A percentile compares a stretch with the other conserved stretches of the same genome.
Conservation (phyloP, 2,113 vertebrate species). For the Corythoichthys haematopterus region DNA sequence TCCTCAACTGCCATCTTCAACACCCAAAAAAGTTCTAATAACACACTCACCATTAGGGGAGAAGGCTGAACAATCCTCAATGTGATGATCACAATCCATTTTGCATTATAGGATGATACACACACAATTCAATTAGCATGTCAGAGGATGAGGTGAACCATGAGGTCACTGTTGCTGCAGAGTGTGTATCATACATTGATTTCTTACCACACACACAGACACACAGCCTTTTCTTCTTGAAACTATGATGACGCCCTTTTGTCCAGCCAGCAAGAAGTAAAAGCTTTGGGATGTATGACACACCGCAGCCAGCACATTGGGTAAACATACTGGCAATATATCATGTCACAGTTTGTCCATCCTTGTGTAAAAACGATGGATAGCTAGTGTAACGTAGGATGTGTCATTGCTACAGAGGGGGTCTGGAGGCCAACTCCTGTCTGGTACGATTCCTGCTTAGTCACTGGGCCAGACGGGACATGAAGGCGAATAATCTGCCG, state of each 20-base stretch:
- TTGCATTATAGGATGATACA: slow-evolving; percentile 73
- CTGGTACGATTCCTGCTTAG: slow-evolving; percentile 61
- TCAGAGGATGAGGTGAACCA: slow-evolving; percentile 35
- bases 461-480: slow-evolving; percentile 44
- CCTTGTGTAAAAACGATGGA: slow-evolving; percentile 13
- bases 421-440: slow-evolving; percentile 35
- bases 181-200: slow-evolving; percentile 44
- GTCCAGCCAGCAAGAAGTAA: slow-evolving; percentile 31
- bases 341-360: slow-evolving; percentile 43
- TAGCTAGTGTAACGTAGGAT: slow-evolving; percentile 13
- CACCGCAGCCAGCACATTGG: slow-evolving; percentile 18
- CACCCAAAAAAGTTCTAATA: slow-evolving; percentile 17
- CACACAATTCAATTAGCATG: slow-evolving; percentile 51
- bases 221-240: slow-evolving; percentile 27
- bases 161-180: slow-evolving; percentile 40
- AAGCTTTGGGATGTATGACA: slow-evolving; percentile 39
- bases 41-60: slow-evolving; percentile 32
- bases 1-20: slow-evolving; percentile 23
- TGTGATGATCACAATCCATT: slow-evolving; percentile 90
- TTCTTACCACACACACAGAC: slow-evolving; percentile 14
- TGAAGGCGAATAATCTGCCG: slow-evolving; percentile 13
- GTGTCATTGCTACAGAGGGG: slow-evolving; percentile 51
- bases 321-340: slow-evolving; percentile 29
- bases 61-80: slow-evolving; percentile 90
- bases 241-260: slow-evolving; percentile 30